Evolutionary conservation across 2,113 vertebrate species (phyloP), one percentile per base, ranked within the genome.

Genomic region (Engystomops pustulosus): DNA sequence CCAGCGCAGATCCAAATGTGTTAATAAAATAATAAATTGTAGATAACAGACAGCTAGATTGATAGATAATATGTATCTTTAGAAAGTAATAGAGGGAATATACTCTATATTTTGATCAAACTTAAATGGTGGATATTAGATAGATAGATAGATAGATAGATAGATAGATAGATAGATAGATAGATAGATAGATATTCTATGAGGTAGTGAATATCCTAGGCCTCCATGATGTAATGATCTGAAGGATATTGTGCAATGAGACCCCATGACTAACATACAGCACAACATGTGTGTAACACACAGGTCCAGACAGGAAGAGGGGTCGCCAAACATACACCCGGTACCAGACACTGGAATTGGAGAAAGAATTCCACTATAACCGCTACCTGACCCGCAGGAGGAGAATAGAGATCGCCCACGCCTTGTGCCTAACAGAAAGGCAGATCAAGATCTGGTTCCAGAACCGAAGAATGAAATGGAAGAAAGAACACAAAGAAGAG

Each of bases 391-490:
- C 95, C 49, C 94, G 95, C 88, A 91, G 95, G 84, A 90, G 96
- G 85, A 91, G 95, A 89, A 91, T 96, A 75, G 96, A 98, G 91
- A 95, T 97, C 34, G 94, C 96, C 41, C 93, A 96, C 15, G 90
- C 93, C 44, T 93, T 98, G 85, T 95, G 95, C 85, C 92, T 97
- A 80, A 93, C 96, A 0, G 95, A 97, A 89, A 94, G 95, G 89
- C 96, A 98, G 92, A 95, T 97, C 89, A 96, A 97, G 90, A 97
- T 97, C 89, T 97, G 95, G 96, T 98, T 97, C 88, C 96, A 97
- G 88, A 97, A 97, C 88, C 93, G 95, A 34, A 94, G 96, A 88
- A 97, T 97, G 96, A 98, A 98, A 84, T 96, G 96, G 96, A 97
- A 97, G 91, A 97, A 97, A 34, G 95, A 96, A 72, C 93, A 96